These are phyloP conservation scores for Pseudorasbora parva DNA, from an alignment of 2,113 vertebrate genomes.

Conservation along the genomic window DNA sequence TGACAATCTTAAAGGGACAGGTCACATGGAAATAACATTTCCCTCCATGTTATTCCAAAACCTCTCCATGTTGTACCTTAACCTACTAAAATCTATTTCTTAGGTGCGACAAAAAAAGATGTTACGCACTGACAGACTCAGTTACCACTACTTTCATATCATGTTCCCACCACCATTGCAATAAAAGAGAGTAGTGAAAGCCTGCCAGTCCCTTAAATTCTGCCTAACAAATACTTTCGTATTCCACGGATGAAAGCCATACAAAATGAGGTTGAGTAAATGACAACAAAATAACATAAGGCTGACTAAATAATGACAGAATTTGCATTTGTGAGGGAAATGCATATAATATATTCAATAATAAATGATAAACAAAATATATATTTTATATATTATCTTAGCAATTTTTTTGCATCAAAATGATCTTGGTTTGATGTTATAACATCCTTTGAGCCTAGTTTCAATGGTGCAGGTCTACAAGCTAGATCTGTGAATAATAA, in stretches of 20 bases:
- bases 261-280: neutral
- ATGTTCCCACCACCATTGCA: neutral
- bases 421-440: neutral
- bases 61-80: neutral
- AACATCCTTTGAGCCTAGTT: neutral
- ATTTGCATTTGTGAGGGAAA: neutral
- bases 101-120: neutral
- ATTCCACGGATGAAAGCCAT: neutral
- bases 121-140: neutral
- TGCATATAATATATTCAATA: neutral
- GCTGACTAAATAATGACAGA: neutral
- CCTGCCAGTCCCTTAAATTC: neutral
- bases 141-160: neutral
- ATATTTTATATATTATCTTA: neutral
- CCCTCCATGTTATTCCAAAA: neutral
- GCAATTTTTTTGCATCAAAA: neutral
- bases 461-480: neutral
- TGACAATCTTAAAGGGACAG: neutral
- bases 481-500: neutral
- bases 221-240: neutral
- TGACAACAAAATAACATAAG: too few species aligned
- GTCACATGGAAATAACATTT: neutral
- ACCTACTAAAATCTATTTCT: neutral
- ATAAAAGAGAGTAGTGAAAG: conserved; percentile 1
- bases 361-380: neutral